phyloP scores from a whole-genome alignment of 2,888 invertebrate genomes.

The Epinotia bilunana region DNA sequence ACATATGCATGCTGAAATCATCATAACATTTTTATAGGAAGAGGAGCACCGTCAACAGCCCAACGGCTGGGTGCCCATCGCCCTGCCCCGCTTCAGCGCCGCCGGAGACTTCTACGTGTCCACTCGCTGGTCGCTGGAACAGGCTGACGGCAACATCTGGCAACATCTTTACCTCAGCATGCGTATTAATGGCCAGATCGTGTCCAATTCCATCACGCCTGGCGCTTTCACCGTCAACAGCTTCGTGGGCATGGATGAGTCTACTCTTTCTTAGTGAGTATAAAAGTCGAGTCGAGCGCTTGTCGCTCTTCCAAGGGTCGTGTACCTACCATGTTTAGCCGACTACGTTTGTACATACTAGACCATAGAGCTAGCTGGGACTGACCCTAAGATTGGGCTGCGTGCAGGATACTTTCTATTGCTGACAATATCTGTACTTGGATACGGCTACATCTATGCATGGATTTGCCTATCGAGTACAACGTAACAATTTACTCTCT shows the following conservation, averaged over 20 bases:
- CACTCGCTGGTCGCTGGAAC: conserved; percentile 70
- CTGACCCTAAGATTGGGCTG: too few relatives aligned
- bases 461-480: too few relatives aligned
- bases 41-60: conserved; percentile 80
- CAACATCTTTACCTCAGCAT: conserved; percentile 73
- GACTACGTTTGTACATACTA: too few relatives aligned
- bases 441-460: too few relatives aligned
- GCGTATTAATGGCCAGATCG: conserved; percentile 62
- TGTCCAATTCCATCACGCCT: conserved; percentile 76
- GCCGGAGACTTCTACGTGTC: conserved; percentile 75
- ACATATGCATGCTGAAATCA: not conserved
- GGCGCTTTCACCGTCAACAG: conserved; percentile 86
- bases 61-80: conserved; percentile 89
- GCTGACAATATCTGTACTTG: too few relatives aligned
- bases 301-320: too few relatives aligned
- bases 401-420: too few relatives aligned
- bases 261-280: conserved; percentile 69
- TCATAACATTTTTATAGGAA: conserved; percentile 61
- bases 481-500: too few relatives aligned
- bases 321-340: too few relatives aligned
- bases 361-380: too few relatives aligned
- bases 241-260: conserved; percentile 82
- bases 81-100: conserved; percentile 82
- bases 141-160: conserved; percentile 79
- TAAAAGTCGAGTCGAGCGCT: not conserved